These are phyloP conservation scores for Apotomis turbidana DNA, from an alignment of 2,888 invertebrate species.

Conservation along the genomic window DNA sequence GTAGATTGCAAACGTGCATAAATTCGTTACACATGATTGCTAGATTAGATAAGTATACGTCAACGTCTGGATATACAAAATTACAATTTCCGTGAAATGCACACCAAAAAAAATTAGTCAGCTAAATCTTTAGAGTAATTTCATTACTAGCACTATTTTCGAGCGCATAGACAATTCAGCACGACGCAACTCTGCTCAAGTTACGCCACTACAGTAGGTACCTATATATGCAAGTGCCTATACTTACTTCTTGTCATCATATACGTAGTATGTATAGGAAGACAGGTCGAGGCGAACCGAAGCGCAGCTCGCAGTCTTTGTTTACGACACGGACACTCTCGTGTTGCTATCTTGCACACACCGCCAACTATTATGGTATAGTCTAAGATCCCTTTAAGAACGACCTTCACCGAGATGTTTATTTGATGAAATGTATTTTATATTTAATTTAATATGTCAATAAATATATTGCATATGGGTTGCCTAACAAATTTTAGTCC, in stretches of 20 bases:
- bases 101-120: background rate
- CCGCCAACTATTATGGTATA: constrained; percentile 22
- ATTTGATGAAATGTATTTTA: too few species aligned
- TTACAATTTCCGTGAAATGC: background rate
- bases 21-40: constrained; percentile 12
- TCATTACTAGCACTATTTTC: constrained; percentile 5
- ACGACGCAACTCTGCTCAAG: constrained; percentile 38
- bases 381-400: too few species aligned
- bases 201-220: constrained; percentile 37
- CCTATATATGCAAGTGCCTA: constrained; percentile 31
- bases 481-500: too few species aligned
- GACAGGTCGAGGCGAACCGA: constrained; percentile 63
- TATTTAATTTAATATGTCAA: too few species aligned
- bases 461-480: too few species aligned
- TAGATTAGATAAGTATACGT: constrained; percentile 8
- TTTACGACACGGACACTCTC: constrained; percentile 51
- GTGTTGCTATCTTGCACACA: constrained; percentile 46
- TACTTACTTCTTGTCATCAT: constrained; percentile 34
- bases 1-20: constrained; percentile 2
- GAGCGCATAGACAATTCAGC: constrained; percentile 16
- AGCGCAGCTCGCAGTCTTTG: constrained; percentile 51
- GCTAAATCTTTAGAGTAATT: background rate
- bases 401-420: too few species aligned
- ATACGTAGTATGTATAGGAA: constrained; percentile 44
- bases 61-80: constrained; percentile 1